A percentile compares a stretch with the other conserved stretches of the same genome.
Evolutionary conservation across 92 coral and sea anemone genomes (phyloP).

Genomic region (Actinernus sp.): DNA sequence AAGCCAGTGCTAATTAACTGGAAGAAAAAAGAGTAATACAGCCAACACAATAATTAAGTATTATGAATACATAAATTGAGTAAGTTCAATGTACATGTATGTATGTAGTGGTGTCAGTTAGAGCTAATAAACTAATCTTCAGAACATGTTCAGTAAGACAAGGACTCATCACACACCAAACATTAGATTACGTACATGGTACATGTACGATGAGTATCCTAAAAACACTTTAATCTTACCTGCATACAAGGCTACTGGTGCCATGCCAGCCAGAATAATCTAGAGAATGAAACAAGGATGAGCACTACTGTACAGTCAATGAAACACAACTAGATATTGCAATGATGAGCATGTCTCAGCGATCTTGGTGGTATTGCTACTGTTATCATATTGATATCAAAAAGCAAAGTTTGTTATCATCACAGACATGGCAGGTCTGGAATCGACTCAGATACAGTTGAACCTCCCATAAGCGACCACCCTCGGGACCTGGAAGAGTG

Average conservation of each 20-base stretch:
- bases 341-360: constrained; percentile 55
- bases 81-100: background rate
- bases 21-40: no score
- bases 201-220: background rate
- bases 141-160: no score
- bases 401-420: constrained; percentile 74
- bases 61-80: no score
- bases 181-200: background rate
- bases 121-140: no score
- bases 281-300: no score
- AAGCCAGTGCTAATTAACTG: no score
- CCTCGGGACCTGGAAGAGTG: no score
- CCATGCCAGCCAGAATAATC: no score
- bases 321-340: background rate
- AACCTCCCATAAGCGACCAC: no score
- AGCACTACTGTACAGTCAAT: no score
- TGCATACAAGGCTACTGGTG: background rate
- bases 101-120: constrained; percentile 60
- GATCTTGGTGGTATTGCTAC: constrained; percentile 74
- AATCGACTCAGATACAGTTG: no score
- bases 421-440: constrained; percentile 57
- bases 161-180: background rate
- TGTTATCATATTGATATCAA: constrained; percentile 70
- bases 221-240: background rate
- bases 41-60: no score